A percentile compares a stretch with the other conserved stretches of the same genome.
These are phyloP conservation scores for Laupala kohalensis DNA, from an alignment of 1,140 invertebrate genomes.

Conservation along the genomic window DNA sequence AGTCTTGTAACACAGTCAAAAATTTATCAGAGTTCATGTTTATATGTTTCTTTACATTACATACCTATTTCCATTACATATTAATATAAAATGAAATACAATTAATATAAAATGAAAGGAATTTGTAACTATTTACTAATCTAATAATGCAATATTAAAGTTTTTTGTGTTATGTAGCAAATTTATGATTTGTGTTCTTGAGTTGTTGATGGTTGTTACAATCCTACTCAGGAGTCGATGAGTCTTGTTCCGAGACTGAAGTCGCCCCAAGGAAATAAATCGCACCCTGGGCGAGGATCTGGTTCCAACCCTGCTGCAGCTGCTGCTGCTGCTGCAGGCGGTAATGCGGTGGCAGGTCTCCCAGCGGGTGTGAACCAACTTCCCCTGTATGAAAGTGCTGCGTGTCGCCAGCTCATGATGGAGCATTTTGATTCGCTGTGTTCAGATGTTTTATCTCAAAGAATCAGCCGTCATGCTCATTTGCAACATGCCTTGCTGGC, in stretches of 20 bases:
- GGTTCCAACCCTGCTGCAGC: conserved; percentile 1
- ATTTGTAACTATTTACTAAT: too few species aligned
- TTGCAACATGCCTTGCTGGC: conserved; percentile 80
- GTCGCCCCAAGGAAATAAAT: conserved; percentile 23
- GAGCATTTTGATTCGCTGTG: conserved; percentile 79
- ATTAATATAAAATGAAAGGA: too few species aligned
- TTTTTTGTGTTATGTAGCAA: too few species aligned
- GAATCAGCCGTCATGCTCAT: conserved; percentile 55
- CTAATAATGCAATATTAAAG: too few species aligned
- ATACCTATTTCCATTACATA: too few species aligned
- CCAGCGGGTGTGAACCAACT: conserved; percentile 24
- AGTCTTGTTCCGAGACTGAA: conserved; percentile 29
- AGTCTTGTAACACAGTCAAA: too few species aligned
- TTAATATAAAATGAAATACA: too few species aligned
- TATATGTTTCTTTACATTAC: too few species aligned
- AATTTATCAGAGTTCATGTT: too few species aligned
- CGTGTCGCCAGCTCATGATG: conserved; percentile 68
- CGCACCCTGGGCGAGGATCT: not conserved
- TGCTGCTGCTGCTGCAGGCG: not conserved
- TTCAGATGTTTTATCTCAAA: conserved; percentile 60
- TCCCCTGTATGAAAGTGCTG: conserved; percentile 66
- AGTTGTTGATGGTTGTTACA: too few species aligned
- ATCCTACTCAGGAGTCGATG: conserved; percentile 24
- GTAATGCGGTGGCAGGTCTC: conserved; percentile 28
- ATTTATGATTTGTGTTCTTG: too few species aligned